Evolutionary conservation across 2,888 invertebrate genomes (phyloP).

Genomic region (Leptogaster cylindrica): DNA sequence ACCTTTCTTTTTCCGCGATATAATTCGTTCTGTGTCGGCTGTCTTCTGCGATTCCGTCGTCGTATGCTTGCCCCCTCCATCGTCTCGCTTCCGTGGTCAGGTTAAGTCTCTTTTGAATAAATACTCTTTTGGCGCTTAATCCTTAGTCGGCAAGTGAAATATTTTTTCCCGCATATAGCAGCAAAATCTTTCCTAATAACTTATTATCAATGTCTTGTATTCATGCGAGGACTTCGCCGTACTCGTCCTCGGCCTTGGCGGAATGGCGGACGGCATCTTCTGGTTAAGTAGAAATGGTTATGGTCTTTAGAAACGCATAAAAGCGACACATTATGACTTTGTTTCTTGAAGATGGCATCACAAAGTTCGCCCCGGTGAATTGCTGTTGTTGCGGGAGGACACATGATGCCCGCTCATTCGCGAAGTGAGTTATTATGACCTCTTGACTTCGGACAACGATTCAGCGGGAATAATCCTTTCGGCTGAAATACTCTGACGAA

Average conservation of each 20-base stretch:
- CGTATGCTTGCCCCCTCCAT: conserved; percentile 1
- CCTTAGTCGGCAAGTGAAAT: conserved; percentile 33
- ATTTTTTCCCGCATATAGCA: conserved; percentile 23
- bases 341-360: conserved; percentile 43
- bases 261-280: neutral
- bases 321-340: conserved; percentile 48
- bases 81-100: conserved; percentile 20
- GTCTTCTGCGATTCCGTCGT: conserved; percentile 35
- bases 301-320: conserved; percentile 47
- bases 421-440: conserved; percentile 44
- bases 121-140: conserved; percentile 31
- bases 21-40: conserved; percentile 19
- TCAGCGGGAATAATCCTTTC: conserved; percentile 43
- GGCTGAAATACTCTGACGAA: conserved; percentile 33
- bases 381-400: conserved; percentile 5
- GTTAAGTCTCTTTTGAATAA: conserved; percentile 17
- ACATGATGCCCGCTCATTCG: conserved; percentile 29
- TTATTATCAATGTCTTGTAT: conserved; percentile 45
- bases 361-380: neutral
- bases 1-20: conserved; percentile 7
- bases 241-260: conserved; percentile 14
- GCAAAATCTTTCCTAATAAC: conserved; percentile 43
- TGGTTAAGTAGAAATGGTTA: conserved; percentile 45
- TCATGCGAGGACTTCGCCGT: conserved; percentile 27
- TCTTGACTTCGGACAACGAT: conserved; percentile 44